These are phyloP conservation scores for Agapostemon virescens DNA, from an alignment of 2,888 invertebrate species.

Conservation along the genomic window DNA sequence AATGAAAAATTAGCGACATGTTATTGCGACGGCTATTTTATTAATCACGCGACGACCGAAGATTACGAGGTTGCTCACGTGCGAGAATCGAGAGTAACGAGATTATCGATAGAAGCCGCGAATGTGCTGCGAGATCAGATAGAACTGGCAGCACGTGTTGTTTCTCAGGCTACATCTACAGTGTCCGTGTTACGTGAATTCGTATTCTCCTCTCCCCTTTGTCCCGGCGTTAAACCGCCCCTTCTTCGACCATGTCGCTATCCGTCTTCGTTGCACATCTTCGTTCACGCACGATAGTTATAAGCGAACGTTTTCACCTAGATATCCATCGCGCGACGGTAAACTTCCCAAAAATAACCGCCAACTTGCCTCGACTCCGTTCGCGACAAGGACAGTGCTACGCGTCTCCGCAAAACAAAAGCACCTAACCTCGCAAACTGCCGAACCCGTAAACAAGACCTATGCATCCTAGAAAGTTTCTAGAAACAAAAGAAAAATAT, in stretches of 20 bases:
- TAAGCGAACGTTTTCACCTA: constrained; percentile 64
- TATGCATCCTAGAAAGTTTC: background rate
- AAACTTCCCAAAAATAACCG: constrained; percentile 66
- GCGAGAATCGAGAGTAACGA: constrained; percentile 12
- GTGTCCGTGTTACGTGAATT: constrained; percentile 58
- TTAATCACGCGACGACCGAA: background rate
- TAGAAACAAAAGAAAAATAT: background rate
- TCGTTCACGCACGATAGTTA: constrained; percentile 27
- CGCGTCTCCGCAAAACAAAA: background rate
- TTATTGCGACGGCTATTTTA: background rate
- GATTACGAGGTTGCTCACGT: constrained; percentile 4
- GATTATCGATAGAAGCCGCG: constrained; percentile 54
- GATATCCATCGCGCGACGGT: constrained; percentile 55
- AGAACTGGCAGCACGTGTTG: constrained; percentile 65
- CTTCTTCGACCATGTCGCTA: constrained; percentile 44
- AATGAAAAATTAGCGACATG: background rate
- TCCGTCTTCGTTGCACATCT: constrained; percentile 23
- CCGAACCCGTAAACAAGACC: background rate
- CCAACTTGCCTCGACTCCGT: background rate
- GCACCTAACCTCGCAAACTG: background rate
- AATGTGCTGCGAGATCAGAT: constrained; percentile 64
- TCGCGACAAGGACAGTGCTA: background rate
- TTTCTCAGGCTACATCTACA: constrained; percentile 51
- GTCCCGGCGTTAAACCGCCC: constrained; percentile 2
- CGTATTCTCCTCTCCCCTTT: constrained; percentile 42